Conservation (phyloP, 2,113 vertebrate species). For the Fulmarus glacialis region DNA sequence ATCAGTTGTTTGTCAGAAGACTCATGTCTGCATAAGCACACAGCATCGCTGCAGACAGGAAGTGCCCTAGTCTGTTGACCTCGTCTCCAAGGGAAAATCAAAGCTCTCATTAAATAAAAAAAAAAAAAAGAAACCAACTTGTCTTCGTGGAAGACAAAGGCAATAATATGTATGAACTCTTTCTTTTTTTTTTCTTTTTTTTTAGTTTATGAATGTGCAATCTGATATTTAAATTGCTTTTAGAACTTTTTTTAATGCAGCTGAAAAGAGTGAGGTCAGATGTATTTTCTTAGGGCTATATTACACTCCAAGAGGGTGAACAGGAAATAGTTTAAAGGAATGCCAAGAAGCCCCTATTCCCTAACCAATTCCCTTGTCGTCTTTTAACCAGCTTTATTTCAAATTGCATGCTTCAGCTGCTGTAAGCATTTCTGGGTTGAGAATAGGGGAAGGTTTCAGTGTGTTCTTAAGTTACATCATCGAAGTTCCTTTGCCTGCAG, state of each 20-base stretch:
- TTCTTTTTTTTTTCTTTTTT: background rate
- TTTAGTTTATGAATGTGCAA: background rate
- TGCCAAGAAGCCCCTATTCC: conserved; percentile 38
- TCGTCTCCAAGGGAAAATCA: conserved; percentile 60
- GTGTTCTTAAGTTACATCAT: background rate
- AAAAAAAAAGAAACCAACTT: background rate
- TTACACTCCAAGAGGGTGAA: conserved; percentile 36
- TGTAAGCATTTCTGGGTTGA: conserved; percentile 23
- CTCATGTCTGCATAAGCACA: conserved; percentile 65
- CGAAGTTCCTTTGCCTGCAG: background rate
- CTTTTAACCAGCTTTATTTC: conserved; percentile 35
- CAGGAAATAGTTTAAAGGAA: conserved; percentile 54
- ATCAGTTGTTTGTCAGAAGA: conserved; percentile 65
- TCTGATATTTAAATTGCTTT: conserved; percentile 48
- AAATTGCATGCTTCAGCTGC: background rate
- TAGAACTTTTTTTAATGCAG: background rate
- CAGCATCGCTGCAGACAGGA: conserved; percentile 71
- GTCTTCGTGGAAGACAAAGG: conserved; percentile 8
- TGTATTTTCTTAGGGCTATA: conserved; percentile 38
- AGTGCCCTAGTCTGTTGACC: conserved; percentile 75
- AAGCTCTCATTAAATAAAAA: conserved; percentile 46
- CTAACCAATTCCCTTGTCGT: conserved; percentile 22
- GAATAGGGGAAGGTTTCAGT: background rate
- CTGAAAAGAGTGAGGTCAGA: conserved; percentile 51
- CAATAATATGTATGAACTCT: background rate